Base-by-base conservation (phyloP, 2,888 invertebrate species). In the Desoria tigrina region DNA sequence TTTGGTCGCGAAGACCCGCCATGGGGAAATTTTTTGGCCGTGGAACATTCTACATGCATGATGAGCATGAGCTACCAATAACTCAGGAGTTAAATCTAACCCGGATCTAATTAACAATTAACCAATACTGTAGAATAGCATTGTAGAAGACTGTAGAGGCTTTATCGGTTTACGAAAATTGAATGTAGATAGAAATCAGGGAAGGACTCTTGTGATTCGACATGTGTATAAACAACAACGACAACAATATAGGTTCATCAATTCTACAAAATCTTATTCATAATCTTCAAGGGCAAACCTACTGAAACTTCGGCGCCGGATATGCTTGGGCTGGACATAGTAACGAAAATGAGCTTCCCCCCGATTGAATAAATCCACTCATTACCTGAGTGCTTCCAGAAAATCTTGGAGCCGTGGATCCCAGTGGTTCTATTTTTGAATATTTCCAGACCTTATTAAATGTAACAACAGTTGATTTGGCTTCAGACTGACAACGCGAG, bases 291-390 rank as follows among this genome's bases (percentile, higher is more conserved):
- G 11, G 32, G 4, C 32, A 32, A 32, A 32, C 32, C 32, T 32
- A 88, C 88, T 87, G 88, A 85, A 87, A 88, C 78, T 83, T 81
- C 71, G 88, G 88, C 78, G 86, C 83, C 72, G 88, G 88, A 79
- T 84, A 88, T 77, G 86, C 87, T 83, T 89, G 88, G 73, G 88
- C 89, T 60, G 87, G 86, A 79, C 89, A 89, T 77, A 86, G 83
- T 78, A 89, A 80, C 75, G 84, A 85, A 54, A 69, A 57, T 27
- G 63, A 60, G 18, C 32, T 59, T 9, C 63, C 65, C 45, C 63
- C 63, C 26, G 39, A 56, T 39, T 65, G 69, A 7, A 69, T 51
- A 66, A 69, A 65, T n/a, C 69, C 69, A 9, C 55, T 50, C 54
- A 63, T 42, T 18, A 65, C 63, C 27, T 63, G 66, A 18, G 69